Evolutionary conservation across 2,113 vertebrate species (phyloP).

Genomic region (Pseudois nayaur): DNA sequence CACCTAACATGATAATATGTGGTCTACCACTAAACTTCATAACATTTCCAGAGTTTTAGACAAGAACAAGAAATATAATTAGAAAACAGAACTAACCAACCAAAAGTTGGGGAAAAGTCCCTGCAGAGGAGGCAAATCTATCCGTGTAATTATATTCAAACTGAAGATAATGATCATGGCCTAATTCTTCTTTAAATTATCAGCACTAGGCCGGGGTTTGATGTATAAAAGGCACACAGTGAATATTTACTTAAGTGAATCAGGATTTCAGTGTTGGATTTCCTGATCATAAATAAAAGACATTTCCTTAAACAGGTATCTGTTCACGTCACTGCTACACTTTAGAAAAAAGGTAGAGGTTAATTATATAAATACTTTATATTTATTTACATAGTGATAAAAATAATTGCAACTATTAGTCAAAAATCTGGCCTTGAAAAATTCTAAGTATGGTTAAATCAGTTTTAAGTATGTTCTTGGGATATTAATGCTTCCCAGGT

Average conservation of each 20-base stretch:
- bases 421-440: background rate
- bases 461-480: background rate
- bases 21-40: background rate
- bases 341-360: background rate
- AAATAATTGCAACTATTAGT: background rate
- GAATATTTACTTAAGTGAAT: constrained; percentile 15
- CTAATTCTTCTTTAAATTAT: background rate
- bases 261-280: constrained; percentile 6
- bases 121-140: background rate
- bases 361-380: background rate
- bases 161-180: background rate
- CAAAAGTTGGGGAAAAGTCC: background rate
- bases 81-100: background rate
- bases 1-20: background rate
- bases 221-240: background rate
- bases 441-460: background rate
- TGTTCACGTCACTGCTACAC: background rate
- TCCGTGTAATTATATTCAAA: background rate
- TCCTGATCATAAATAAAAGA: background rate
- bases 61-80: background rate
- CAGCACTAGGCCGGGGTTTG: background rate
- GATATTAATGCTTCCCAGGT: background rate
- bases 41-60: background rate
- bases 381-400: background rate
- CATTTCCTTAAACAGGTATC: background rate